phyloP scores from a whole-genome alignment of 1,140 invertebrate genomes.

The Musca domestica region DNA sequence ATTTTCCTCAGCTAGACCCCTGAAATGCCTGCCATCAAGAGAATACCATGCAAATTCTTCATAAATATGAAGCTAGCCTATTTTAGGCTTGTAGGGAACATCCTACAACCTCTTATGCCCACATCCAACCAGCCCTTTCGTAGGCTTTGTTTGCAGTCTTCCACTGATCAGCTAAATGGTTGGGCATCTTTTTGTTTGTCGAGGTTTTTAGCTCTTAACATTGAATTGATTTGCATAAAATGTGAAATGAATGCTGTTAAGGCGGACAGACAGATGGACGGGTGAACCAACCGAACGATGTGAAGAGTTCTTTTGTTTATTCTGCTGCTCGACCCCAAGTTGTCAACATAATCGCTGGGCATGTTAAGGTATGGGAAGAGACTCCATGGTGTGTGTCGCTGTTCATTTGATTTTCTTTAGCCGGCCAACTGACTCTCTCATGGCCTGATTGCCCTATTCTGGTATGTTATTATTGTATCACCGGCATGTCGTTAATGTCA shows the following conservation, averaged over 20 bases:
- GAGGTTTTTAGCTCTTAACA: background rate
- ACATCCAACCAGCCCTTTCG: no score
- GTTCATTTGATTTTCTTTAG: background rate
- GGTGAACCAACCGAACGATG: no score
- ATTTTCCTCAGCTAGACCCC: no score
- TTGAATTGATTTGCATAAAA: slow-evolving; percentile 20
- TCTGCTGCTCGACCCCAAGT: background rate
- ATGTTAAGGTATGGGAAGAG: background rate
- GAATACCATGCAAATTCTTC: no score
- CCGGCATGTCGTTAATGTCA: slow-evolving; percentile 45
- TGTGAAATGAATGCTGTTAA: slow-evolving; percentile 5
- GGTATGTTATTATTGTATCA: slow-evolving; percentile 16
- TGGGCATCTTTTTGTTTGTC: background rate
- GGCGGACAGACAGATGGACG: no score
- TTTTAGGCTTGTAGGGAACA: no score
- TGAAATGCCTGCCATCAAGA: no score
- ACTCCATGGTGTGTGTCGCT: background rate
- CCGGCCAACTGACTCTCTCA: background rate
- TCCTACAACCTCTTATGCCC: no score
- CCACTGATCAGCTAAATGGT: no score
- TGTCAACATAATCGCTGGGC: slow-evolving; percentile 3
- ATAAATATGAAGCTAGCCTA: no score
- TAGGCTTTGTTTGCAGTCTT: no score
- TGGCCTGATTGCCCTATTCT: background rate
- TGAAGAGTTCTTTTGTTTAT: slow-evolving; percentile 22